Conservation (phyloP, 2,113 vertebrate genomes). For the Thryonomys swinderianus region DNA sequence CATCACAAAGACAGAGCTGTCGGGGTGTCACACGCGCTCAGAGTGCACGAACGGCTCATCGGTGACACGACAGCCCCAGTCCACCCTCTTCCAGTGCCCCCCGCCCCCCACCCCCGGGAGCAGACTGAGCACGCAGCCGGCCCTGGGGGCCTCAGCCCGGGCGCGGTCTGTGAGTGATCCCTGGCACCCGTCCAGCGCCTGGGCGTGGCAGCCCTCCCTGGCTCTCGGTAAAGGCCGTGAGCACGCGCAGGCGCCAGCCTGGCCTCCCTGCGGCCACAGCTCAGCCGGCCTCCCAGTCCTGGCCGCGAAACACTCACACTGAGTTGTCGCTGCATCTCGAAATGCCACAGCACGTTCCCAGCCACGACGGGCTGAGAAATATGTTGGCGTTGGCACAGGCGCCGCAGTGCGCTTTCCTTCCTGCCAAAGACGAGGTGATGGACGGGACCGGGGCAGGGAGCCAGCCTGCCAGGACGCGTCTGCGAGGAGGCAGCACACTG, state of each 20-base stretch:
- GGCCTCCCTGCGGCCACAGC: background rate
- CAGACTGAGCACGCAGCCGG: too few species aligned
- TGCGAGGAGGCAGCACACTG: background rate
- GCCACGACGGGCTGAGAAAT: slow-evolving; percentile 70
- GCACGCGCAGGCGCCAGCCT: too few species aligned
- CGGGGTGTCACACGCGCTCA: background rate
- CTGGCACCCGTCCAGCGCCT: background rate
- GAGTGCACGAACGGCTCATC: background rate
- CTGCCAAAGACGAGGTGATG: slow-evolving; percentile 77
- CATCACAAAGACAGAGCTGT: background rate
- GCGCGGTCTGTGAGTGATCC: background rate
- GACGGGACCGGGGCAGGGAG: slow-evolving; percentile 79
- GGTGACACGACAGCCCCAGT: too few species aligned
- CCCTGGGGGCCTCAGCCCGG: background rate
- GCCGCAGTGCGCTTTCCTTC: slow-evolving; percentile 52
- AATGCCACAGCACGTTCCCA: slow-evolving; percentile 23
- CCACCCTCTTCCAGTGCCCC: background rate
- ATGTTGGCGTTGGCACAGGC: slow-evolving; percentile 73
- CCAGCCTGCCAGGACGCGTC: slow-evolving; percentile 67
- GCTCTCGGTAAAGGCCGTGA: too few species aligned
- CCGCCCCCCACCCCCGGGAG: background rate
- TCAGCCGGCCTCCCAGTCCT: background rate
- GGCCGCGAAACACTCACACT: background rate
- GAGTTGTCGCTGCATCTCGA: slow-evolving; percentile 33
- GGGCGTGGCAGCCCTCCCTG: fast-evolving